A percentile compares a stretch with the other conserved stretches of the same genome.
Conservation (phyloP, 2,113 vertebrate species). For the Tachysurus vachellii region DNA sequence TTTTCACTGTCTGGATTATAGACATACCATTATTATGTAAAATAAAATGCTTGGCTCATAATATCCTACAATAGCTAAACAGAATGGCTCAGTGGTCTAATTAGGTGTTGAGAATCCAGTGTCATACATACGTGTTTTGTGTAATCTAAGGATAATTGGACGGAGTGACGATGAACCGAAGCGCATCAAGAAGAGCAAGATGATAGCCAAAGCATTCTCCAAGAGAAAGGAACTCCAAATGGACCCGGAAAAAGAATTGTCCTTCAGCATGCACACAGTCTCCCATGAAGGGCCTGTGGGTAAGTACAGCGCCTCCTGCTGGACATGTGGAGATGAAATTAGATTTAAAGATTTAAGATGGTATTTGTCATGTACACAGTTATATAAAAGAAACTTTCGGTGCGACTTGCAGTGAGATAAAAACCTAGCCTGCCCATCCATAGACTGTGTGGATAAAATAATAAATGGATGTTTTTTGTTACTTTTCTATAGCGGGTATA, state of each 20-base stretch:
- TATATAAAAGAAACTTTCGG: no score
- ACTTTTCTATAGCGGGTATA: conserved; percentile 79
- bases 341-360: not conserved
- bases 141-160: conserved; percentile 81
- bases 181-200: conserved; percentile 97
- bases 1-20: no score
- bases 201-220: conserved; percentile 98
- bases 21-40: not conserved
- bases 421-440: no score
- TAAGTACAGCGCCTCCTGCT: conserved; percentile 61
- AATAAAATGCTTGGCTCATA: not conserved
- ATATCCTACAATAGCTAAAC: not conserved
- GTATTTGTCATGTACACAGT: no score
- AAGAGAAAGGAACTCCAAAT: conserved; percentile 92
- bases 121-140: not conserved
- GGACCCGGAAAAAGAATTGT: conserved; percentile 88
- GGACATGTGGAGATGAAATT: not conserved
- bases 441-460: no score
- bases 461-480: not conserved
- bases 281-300: conserved; percentile 95
- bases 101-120: not conserved
- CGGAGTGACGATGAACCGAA: conserved; percentile 93
- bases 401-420: no score
- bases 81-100: not conserved
- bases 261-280: conserved; percentile 95